Base-by-base conservation (phyloP, 2,888 invertebrate species). In the Macaria notata region DNA sequence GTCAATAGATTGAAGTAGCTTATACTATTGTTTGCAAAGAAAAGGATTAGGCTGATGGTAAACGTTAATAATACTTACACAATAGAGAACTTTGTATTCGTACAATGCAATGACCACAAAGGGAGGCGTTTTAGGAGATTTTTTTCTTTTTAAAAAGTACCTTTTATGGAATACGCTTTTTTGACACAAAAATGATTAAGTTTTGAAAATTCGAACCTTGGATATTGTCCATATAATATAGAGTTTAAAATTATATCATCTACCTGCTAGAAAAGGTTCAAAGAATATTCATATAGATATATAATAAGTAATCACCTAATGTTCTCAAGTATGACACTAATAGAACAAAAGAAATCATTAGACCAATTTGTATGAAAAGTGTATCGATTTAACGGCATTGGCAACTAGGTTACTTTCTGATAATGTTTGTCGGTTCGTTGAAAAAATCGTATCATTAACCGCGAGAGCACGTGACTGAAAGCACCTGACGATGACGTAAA, bases 381-480 rank as follows among this genome's bases (percentile, higher is more conserved):
- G 54, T 61, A 58, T 49, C 55, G 52, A 59, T 56, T 63, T 59
- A 52, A 58, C 58, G 68, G 65, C 61, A 66, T 65, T 45, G 56
- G 63, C 65, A 71, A 70, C 62, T 66, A 67, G 68, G 67, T 61
- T 69, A 66, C 66, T 72, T 75, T 71, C 66, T 51, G 45, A 31
- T 42, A 66, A 71, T 73, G 68, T 66, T 69, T 69, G 33, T 41
- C 41, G n/a, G 41, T n/a, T 61, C 60, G 43, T 68, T 70, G 64
- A 78, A 77, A 77, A 78, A 70, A 71, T 70, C 63, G 62, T 73
- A 73, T 78, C 70, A 75, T 81, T 78, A 74, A 73, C 74, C 70
- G 73, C 68, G 64, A 69, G 59, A 70, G 79, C 75, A 81, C 83
- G 84, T 84, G 83, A 83, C 82, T 69, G 76, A 68, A 65, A 71